A percentile compares a stretch with the other conserved stretches of the same genome.
Conservation (phyloP, 2,888 invertebrate genomes). For the Xylophagus ater region DNA sequence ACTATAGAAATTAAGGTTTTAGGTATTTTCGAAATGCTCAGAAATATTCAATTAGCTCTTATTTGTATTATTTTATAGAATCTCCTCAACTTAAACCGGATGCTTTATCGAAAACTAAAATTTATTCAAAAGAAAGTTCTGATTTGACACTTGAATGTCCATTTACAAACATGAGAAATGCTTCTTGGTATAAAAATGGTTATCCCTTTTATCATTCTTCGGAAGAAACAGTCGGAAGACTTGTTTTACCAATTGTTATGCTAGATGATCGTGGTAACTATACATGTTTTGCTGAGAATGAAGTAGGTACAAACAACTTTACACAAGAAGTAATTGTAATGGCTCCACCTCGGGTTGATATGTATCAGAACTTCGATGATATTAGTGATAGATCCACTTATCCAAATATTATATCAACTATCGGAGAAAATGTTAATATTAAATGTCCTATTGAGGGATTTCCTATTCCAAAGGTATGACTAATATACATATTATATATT, state of each 20-base stretch:
- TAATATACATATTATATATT: neutral
- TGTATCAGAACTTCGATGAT: constrained; percentile 4
- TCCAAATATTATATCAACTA: constrained; percentile 33
- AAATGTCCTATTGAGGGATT: constrained; percentile 41
- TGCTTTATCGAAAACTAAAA: constrained; percentile 5
- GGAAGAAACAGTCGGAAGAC: neutral
- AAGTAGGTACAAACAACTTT: constrained; percentile 44
- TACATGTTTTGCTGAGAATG: constrained; percentile 49
- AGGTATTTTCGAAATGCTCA: constrained; percentile 20
- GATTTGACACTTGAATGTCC: constrained; percentile 25
- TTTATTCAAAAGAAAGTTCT: constrained; percentile 20
- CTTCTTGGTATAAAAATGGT: constrained; percentile 16
- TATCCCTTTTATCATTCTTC: neutral
- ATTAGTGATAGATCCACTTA: constrained; percentile 1
- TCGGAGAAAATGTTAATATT: constrained; percentile 39
- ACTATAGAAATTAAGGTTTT: constrained; percentile 25
- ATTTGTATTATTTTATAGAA: constrained; percentile 16
- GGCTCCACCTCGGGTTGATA: constrained; percentile 38
- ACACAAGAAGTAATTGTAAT: constrained; percentile 45
- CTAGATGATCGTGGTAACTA: constrained; percentile 35
- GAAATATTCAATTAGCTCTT: neutral
- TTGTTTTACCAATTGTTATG: constrained; percentile 2
- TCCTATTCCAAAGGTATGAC: constrained; percentile 38
- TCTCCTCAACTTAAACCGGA: constrained; percentile 20
- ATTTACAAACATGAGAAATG: constrained; percentile 16